Evolutionary conservation across 2,888 invertebrate genomes (phyloP).

Genomic region (Gisinianus flammeolus): DNA sequence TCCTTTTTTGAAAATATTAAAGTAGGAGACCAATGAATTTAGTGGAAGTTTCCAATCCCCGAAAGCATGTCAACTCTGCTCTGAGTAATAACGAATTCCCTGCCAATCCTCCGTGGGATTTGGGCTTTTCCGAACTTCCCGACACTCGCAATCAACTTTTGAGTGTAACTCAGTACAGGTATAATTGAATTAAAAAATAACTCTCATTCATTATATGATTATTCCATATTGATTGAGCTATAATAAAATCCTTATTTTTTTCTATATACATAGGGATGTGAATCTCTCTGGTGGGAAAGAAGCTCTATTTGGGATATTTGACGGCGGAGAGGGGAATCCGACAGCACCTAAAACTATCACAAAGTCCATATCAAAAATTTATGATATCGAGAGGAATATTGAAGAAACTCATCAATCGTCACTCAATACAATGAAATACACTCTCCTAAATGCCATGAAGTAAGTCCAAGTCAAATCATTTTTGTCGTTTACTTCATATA

Average conservation of each 20-base stretch:
- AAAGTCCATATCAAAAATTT: conserved; percentile 76
- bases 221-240: no score
- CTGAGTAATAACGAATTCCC: conserved; percentile 60
- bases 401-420: conserved; percentile 82
- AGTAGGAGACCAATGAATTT: conserved; percentile 75
- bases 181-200: no score
- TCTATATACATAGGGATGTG: no score
- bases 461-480: conserved; percentile 46
- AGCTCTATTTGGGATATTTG: conserved; percentile 82
- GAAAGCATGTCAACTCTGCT: conserved; percentile 44
- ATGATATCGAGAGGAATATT: conserved; percentile 79
- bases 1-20: conserved; percentile 16
- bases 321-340: conserved; percentile 63
- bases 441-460: conserved; percentile 78
- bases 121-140: conserved; percentile 85
- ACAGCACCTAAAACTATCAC: conserved; percentile 69
- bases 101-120: conserved; percentile 75
- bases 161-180: conserved; percentile 56
- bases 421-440: conserved; percentile 78
- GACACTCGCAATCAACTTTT: conserved; percentile 64
- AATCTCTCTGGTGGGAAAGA: conserved; percentile 66
- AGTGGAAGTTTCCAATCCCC: conserved; percentile 79
- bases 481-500: neutral
- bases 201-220: no score
- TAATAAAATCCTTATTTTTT: no score